Evolutionary conservation across 2,113 vertebrate genomes (phyloP).

Genomic region (Neogale vison): DNA sequence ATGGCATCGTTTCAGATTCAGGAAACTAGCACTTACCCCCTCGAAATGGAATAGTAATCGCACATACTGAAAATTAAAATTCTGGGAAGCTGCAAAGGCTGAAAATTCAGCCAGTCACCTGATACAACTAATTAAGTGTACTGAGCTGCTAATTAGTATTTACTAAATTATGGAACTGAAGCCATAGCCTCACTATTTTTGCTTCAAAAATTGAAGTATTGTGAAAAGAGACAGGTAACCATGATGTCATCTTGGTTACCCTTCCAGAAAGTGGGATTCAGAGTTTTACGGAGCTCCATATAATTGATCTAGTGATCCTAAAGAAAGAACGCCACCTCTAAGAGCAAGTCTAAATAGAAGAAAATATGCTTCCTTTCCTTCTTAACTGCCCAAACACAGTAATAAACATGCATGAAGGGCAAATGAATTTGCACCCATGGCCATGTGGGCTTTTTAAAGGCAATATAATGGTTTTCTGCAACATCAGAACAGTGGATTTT

Average conservation of each 20-base stretch:
- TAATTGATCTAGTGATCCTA: not conserved
- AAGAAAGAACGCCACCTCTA: not conserved
- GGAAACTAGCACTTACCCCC: not conserved
- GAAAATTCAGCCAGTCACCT: slow-evolving; percentile 60
- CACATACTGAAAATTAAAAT: slow-evolving; percentile 46
- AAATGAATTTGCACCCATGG: not conserved
- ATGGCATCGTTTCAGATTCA: not conserved
- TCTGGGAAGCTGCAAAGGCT: slow-evolving; percentile 6
- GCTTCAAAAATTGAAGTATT: not conserved
- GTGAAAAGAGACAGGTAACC: not conserved
- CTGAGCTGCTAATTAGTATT: not conserved
- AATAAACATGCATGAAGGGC: not conserved
- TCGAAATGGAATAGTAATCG: not conserved
- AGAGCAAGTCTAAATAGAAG: not conserved
- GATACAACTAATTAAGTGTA: slow-evolving; percentile 47
- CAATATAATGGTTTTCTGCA: not conserved
- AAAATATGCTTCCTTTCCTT: not conserved
- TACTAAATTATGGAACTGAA: not conserved
- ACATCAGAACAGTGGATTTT: not conserved
- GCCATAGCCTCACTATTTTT: not conserved
- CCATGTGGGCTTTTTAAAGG: not conserved
- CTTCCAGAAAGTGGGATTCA: not conserved
- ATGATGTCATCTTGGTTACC: not conserved
- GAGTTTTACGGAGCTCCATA: not conserved
- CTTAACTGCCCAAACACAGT: not conserved